These are phyloP conservation scores for Nyctibius grandis DNA, from an alignment of 2,797 vertebrate species.

Conservation along the genomic window DNA sequence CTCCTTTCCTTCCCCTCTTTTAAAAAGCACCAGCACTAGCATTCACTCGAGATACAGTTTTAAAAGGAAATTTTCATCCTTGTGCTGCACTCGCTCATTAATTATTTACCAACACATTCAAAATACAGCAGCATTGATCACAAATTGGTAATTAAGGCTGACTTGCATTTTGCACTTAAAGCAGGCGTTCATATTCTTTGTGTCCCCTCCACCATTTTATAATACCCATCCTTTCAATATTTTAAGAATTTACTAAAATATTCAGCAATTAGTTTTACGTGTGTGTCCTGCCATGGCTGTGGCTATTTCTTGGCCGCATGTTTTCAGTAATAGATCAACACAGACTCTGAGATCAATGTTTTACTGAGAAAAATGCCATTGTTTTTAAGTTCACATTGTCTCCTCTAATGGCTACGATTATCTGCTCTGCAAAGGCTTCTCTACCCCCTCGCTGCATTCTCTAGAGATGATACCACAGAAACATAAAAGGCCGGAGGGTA, in stretches of 20 bases:
- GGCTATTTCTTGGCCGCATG: neutral
- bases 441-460: neutral
- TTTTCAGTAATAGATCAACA: neutral
- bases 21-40: neutral
- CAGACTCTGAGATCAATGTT: neutral
- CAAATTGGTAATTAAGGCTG: neutral
- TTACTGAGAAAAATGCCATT: neutral
- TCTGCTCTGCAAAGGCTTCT: neutral
- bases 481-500: slow-evolving; percentile 39
- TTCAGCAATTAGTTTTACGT: neutral
- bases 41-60: neutral
- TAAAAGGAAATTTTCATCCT: neutral
- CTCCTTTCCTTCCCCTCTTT: neutral
- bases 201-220: neutral
- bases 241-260: neutral
- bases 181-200: neutral
- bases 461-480: neutral
- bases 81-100: neutral
- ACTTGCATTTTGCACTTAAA: neutral
- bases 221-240: neutral
- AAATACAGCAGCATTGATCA: neutral
- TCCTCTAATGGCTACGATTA: neutral
- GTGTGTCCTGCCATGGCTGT: accelerated
- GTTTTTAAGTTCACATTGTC: neutral
- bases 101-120: neutral